These are phyloP conservation scores for Paratrypauchen microcephalus DNA, from an alignment of 2,797 vertebrate species.

Conservation along the genomic window DNA sequence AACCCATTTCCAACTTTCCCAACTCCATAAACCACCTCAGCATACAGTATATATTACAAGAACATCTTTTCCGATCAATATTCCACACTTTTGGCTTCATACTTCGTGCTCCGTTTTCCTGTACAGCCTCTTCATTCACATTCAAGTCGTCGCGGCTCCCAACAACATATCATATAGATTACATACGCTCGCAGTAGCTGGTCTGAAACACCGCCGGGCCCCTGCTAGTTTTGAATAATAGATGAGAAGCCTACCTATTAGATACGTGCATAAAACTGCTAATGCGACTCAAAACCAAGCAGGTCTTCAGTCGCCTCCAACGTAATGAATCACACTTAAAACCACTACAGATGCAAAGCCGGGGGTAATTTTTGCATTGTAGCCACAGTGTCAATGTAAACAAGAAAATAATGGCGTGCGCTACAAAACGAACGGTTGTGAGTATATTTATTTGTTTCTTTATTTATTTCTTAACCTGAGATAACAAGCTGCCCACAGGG, in stretches of 20 bases:
- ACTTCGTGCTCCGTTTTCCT: no score
- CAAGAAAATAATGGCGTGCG: neutral
- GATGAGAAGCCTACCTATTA: neutral
- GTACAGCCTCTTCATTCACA: neutral
- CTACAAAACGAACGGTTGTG: neutral
- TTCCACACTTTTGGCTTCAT: neutral
- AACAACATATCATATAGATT: conserved; percentile 3
- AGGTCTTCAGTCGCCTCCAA: conserved; percentile 11
- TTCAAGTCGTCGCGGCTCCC: neutral
- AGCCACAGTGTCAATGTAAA: conserved; percentile 8
- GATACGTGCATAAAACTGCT: neutral
- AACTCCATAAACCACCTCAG: neutral
- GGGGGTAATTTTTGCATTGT: neutral
- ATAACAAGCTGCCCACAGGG: conserved; percentile 51
- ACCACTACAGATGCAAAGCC: conserved; percentile 21
- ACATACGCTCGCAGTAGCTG: neutral
- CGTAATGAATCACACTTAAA: conserved; percentile 19
- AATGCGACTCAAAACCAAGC: conserved; percentile 19
- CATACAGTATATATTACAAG: neutral
- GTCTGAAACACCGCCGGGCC: neutral
- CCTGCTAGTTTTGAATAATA: conserved; percentile 12
- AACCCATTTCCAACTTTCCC: neutral
- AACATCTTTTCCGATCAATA: neutral
- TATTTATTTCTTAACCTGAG: conserved; percentile 6
- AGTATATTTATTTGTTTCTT: neutral